Evolutionary conservation across 2,113 vertebrate genomes (phyloP).

Genomic region (Platichthys flesus): DNA sequence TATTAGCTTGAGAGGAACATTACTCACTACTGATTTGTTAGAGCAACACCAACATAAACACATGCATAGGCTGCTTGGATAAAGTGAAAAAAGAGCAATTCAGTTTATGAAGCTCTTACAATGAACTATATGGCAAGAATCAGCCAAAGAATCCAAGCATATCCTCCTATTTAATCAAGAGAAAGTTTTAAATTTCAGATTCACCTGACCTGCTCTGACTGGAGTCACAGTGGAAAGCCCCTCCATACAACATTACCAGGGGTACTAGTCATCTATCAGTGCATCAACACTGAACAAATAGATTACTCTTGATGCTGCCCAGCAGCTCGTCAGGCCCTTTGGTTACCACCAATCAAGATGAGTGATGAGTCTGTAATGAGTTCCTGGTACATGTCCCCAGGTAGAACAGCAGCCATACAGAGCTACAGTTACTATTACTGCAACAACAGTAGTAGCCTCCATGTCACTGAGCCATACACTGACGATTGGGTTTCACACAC

Average conservation of each 20-base stretch:
- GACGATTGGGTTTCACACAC: constrained; percentile 37
- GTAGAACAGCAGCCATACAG: constrained; percentile 29
- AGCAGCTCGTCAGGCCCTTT: constrained; percentile 35
- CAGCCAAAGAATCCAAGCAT: background rate
- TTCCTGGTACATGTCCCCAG: constrained; percentile 18
- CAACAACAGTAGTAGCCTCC: background rate
- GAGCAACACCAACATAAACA: background rate
- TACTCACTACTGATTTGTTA: background rate
- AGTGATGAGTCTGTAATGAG: constrained; percentile 18
- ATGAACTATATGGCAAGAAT: background rate
- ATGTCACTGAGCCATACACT: constrained; percentile 13
- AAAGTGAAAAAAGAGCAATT: background rate
- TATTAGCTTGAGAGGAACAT: background rate
- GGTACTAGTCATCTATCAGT: constrained; percentile 1
- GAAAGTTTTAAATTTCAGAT: constrained; percentile 4
- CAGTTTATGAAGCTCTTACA: background rate
- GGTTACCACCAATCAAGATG: constrained; percentile 26
- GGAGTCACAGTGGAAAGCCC: constrained; percentile 25
- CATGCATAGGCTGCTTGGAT: background rate
- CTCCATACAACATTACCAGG: background rate
- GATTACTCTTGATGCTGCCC: constrained; percentile 32
- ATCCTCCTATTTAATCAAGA: background rate
- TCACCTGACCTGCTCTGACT: constrained; percentile 1
- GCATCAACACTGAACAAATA: constrained; percentile 22
- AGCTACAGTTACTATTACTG: constrained; percentile 33